Evolutionary conservation across 2,888 invertebrate species (phyloP).

Genomic region (Cacoxenus indagator): DNA sequence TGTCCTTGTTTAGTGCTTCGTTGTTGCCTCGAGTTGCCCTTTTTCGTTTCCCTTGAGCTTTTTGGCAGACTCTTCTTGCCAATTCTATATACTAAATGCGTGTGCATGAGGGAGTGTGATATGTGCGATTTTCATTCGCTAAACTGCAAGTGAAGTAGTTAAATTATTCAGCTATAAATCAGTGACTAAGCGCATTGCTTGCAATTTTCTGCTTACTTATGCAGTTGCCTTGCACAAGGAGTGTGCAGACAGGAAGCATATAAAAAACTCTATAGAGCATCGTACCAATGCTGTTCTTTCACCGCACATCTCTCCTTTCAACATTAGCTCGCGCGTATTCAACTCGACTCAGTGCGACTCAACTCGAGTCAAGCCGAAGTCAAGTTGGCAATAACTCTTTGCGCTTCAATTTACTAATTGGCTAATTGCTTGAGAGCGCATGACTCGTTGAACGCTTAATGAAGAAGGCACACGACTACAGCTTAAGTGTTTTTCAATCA

Average conservation of each 20-base stretch:
- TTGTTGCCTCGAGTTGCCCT: too few species aligned
- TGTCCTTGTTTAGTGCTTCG: too few species aligned
- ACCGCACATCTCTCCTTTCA: too few species aligned
- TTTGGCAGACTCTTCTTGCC: background rate
- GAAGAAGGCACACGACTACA: background rate
- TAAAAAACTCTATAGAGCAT: too few species aligned
- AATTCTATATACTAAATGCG: background rate
- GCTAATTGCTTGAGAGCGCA: conserved; percentile 11
- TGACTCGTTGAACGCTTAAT: background rate
- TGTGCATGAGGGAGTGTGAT: background rate
- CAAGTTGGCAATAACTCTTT: background rate
- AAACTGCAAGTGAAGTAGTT: conserved; percentile 6
- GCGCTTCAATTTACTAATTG: conserved; percentile 18
- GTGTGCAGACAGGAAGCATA: background rate
- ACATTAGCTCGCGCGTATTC: too few species aligned
- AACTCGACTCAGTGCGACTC: too few species aligned
- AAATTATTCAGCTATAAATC: conserved; percentile 18
- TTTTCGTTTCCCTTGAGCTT: background rate
- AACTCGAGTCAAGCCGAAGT: background rate
- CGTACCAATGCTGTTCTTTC: too few species aligned
- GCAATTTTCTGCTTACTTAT: conserved; percentile 2
- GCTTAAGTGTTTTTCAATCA: background rate
- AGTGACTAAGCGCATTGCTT: background rate
- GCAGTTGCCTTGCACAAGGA: background rate
- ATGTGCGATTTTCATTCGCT: background rate